A percentile compares a stretch with the other conserved stretches of the same genome.
phyloP scores from a whole-genome alignment of 1,140 invertebrate genomes.

The Drosophila punjabiensis region DNA sequence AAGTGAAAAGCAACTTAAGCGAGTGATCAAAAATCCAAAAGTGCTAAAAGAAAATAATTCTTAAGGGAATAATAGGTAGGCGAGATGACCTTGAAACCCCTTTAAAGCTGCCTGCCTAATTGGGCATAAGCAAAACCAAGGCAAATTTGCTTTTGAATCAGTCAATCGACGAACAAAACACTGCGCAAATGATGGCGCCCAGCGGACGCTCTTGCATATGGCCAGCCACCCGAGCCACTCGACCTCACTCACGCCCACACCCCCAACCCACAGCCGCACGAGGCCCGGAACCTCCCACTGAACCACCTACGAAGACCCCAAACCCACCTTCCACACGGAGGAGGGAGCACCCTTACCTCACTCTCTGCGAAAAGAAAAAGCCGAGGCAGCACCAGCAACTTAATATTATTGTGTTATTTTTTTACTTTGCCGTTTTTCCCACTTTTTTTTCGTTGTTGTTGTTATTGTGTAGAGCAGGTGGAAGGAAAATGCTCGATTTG shows the following conservation, averaged over 20 bases:
- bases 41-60: neutral
- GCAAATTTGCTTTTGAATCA: conserved; percentile 49
- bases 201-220: conserved; percentile 57
- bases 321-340: conserved; percentile 3
- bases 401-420: conserved; percentile 62
- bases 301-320: conserved; percentile 10
- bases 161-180: conserved; percentile 63
- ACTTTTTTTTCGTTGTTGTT: conserved; percentile 7
- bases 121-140: conserved; percentile 22
- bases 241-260: conserved; percentile 16
- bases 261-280: conserved; percentile 7
- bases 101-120: conserved; percentile 36
- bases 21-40: neutral
- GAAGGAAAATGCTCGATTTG: conserved; percentile 57
- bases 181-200: conserved; percentile 74
- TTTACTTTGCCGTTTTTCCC: conserved; percentile 16
- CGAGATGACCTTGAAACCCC: conserved; percentile 30
- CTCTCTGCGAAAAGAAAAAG: conserved; percentile 9
- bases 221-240: conserved; percentile 43
- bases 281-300: conserved; percentile 7
- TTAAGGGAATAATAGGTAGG: conserved; percentile 14
- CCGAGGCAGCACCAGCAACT: conserved; percentile 30
- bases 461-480: conserved; percentile 24
- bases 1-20: neutral
- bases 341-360: conserved; percentile 1